Conservation (phyloP, 2,888 invertebrate genomes). For the Agriotes lineatus region DNA sequence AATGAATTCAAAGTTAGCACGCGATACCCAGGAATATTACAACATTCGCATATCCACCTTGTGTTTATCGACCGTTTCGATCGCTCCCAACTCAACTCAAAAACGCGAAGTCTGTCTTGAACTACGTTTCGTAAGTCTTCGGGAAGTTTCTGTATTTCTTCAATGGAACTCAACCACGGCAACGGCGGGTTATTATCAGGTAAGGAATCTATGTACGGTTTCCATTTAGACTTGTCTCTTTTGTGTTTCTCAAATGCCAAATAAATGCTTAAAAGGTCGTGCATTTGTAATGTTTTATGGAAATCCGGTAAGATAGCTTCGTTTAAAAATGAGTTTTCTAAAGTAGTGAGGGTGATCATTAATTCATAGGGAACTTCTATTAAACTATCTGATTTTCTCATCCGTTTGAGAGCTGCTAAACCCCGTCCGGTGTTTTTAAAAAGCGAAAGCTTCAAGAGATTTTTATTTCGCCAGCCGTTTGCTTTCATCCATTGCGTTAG, state of each 20-base stretch:
- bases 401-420: conserved; percentile 72
- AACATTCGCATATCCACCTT: conserved; percentile 64
- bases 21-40: conserved; percentile 62
- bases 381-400: conserved; percentile 71
- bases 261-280: conserved; percentile 81
- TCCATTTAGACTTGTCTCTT: conserved; percentile 70
- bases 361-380: conserved; percentile 73
- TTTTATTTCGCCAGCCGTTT: conserved; percentile 70
- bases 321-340: conserved; percentile 54
- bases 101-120: conserved; percentile 68
- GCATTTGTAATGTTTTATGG: conserved; percentile 69
- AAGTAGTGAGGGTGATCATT: conserved; percentile 72
- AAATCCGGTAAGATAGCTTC: conserved; percentile 45
- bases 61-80: conserved; percentile 66
- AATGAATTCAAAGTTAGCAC: conserved; percentile 72
- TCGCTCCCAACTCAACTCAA: conserved; percentile 63
- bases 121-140: conserved; percentile 69
- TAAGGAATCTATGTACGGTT: conserved; percentile 76
- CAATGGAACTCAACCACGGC: conserved; percentile 76
- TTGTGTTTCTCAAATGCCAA: conserved; percentile 77
- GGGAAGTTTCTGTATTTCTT: conserved; percentile 72
- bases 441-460: conserved; percentile 69
- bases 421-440: conserved; percentile 82
- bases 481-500: conserved; percentile 70
- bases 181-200: conserved; percentile 74